Conservation (phyloP, 2,113 vertebrate genomes). For the Sphyrna mokarran region DNA sequence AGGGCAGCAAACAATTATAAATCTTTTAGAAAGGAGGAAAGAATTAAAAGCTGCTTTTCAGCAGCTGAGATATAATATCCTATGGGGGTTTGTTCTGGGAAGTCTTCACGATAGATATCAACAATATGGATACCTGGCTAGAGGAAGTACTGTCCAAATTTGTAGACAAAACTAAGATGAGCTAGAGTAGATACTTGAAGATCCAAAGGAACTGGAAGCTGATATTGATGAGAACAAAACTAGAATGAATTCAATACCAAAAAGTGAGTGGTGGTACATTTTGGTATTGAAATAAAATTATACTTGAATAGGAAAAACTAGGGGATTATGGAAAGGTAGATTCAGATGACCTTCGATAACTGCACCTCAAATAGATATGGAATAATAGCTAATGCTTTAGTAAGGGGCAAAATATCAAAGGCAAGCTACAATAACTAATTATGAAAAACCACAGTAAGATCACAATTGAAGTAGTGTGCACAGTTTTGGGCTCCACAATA, state of each 20-base stretch:
- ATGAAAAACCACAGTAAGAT: not conserved
- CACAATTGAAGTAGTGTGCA: not conserved
- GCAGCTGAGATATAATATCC: not conserved
- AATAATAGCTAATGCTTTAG: not conserved
- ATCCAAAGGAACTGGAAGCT: not conserved
- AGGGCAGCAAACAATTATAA: not conserved
- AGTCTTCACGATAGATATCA: no score
- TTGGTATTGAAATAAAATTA: not conserved
- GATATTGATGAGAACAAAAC: not conserved
- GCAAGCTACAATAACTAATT: not conserved
- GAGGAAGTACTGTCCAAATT: not conserved
- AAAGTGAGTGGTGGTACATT: not conserved
- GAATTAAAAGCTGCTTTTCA: not conserved
- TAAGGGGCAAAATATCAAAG: not conserved
- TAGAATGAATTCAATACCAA: not conserved
- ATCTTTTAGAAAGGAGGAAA: not conserved
- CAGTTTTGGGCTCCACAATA: not conserved
- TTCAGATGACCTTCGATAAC: not conserved
- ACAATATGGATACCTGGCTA: not conserved
- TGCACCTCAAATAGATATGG: not conserved
- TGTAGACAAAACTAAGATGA: not conserved
- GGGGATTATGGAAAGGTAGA: not conserved
- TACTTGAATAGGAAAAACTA: not conserved
- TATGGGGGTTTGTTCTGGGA: not conserved
- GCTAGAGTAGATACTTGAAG: not conserved